Base-by-base conservation (phyloP, 2,888 invertebrate species). In the Noctuana brunneofusca region DNA sequence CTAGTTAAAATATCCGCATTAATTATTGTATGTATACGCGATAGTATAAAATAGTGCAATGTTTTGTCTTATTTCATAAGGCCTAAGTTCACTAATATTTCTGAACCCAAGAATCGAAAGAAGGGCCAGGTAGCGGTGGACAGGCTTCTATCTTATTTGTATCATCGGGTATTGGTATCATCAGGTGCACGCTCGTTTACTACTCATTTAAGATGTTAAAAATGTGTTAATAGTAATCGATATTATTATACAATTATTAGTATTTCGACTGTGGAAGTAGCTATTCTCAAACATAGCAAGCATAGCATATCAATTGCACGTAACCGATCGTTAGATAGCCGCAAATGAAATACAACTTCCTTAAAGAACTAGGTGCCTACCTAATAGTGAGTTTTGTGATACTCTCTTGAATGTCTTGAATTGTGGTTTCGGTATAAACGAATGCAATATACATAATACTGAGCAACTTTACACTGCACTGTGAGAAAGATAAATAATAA, bases 261-360 rank as follows among this genome's bases (percentile, higher is more conserved):
- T n/a, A 24, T 52, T 58, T 50, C 22, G 16, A 43, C 27, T 18
- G 43, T 60, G 48, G 60, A 53, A 54, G 32, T 27, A 49, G 65
- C 56, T 65, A 63, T 64, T 63, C 58, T 55, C 60, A 58, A 56
- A 64, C 62, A n/a, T n/a, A n/a, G n/a, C n/a, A n/a, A n/a, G n/a
- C n/a, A n/a, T n/a, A n/a, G n/a, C n/a, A n/a, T 60, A 64, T 65
- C 64, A 64, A 60, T 69, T 64, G 53, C 64, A 24, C 65, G 57
- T 66, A 64, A 66, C 66, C 65, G 66, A 64, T 63, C 54, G 64
- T 63, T 65, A 68, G 67, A 68, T 68, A 69, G 63, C 68, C 65
- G 64, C 62, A 62, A 56, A 67, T 68, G 67, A 73, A 67, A 66
- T 69, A 71, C 64, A 53, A 67, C 69, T 70, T 75, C 71, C 71